Evolutionary conservation across 2,113 vertebrate genomes (phyloP).

Genomic region (Ageneiosus marmoratus): DNA sequence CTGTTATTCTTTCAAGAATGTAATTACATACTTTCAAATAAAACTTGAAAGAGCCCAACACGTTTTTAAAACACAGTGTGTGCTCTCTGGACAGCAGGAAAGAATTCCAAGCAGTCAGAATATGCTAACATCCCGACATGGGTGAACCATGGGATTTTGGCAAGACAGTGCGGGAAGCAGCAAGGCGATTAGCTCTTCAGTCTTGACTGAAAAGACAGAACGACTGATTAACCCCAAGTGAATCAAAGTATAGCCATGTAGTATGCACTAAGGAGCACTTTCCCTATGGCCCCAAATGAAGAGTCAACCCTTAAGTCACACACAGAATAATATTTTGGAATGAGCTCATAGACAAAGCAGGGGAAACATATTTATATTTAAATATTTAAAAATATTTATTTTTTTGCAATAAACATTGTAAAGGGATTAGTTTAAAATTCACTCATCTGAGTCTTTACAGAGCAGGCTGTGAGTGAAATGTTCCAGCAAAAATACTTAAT

Average conservation of each 20-base stretch:
- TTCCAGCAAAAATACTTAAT: conserved; percentile 13
- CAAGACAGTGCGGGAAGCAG: conserved; percentile 41
- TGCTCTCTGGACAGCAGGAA: conserved; percentile 87
- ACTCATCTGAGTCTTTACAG: background rate
- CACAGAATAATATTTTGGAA: conserved; percentile 24
- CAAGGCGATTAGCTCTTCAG: conserved; percentile 11
- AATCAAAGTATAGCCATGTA: conserved; percentile 13
- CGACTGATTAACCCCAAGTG: conserved; percentile 21
- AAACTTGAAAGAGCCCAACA: conserved; percentile 98
- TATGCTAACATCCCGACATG: conserved; percentile 94
- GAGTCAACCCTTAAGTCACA: background rate
- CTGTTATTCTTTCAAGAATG: conserved; percentile 98
- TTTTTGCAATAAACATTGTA: conserved; percentile 13
- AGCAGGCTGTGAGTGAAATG: conserved; percentile 13
- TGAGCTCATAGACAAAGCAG: background rate
- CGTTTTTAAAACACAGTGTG: conserved; percentile 97
- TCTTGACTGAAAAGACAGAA: conserved; percentile 6
- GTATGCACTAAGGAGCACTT: conserved; percentile 2
- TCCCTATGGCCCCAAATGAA: conserved; percentile 14
- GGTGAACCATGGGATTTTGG: conserved; percentile 61
- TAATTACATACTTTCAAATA: conserved; percentile 99
- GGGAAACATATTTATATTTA: too few relatives aligned
- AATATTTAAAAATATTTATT: too few relatives aligned
- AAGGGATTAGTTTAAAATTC: background rate
- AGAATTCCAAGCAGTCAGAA: conserved; percentile 97